Conservation (phyloP, 2,797 vertebrate genomes). For the Cetoscarus ocellatus region DNA sequence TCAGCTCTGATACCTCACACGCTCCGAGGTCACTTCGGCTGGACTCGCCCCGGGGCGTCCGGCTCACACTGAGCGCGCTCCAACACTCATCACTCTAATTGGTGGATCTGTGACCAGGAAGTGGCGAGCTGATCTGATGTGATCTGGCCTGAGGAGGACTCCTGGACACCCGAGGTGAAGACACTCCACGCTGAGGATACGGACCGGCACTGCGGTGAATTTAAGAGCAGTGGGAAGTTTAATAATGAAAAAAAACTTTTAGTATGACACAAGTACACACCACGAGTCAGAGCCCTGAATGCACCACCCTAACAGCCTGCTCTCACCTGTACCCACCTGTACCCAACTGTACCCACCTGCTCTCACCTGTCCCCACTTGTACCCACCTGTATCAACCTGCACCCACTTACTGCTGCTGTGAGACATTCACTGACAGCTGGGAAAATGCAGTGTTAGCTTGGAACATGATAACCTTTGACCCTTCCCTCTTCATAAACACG, state of each 20-base stretch:
- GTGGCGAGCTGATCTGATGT: constrained; percentile 40
- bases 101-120: constrained; percentile 59
- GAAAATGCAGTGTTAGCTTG: no score
- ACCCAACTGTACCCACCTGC: no score
- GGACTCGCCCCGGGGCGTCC: constrained; percentile 53
- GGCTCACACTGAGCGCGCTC: constrained; percentile 40
- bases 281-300: no score
- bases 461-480: no score
- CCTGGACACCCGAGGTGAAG: constrained; percentile 41
- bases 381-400: no score
- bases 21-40: constrained; percentile 42
- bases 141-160: constrained; percentile 49
- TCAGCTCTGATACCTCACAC: constrained; percentile 74
- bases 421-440: neutral
- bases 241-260: no score
- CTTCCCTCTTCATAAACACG: no score
- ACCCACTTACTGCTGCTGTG: neutral
- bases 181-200: neutral
- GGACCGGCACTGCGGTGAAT: no score
- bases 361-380: no score
- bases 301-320: no score
- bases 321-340: no score
- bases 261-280: no score
- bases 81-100: constrained; percentile 63
- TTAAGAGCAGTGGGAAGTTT: constrained; percentile 3